Conservation (phyloP, 1,140 invertebrate genomes). For the Atopsyche davidsoni region DNA sequence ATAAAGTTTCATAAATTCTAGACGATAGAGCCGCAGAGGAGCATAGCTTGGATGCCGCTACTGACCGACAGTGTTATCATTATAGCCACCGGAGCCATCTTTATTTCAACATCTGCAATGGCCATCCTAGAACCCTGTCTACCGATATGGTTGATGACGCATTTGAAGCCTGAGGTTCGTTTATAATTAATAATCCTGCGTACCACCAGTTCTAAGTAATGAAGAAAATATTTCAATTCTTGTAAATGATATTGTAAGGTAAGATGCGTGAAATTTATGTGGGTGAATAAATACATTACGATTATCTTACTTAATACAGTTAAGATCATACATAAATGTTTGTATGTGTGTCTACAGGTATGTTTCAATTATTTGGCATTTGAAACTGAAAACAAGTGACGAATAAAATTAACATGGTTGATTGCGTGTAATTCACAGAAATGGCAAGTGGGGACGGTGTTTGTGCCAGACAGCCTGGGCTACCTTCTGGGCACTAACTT, state of each 20-base stretch:
- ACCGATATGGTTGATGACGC: slow-evolving; percentile 73
- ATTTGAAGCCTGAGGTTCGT: slow-evolving; percentile 61
- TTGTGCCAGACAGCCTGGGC: slow-evolving; percentile 76
- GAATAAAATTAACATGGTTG: too few relatives aligned
- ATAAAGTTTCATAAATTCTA: too few relatives aligned
- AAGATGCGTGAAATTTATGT: too few relatives aligned
- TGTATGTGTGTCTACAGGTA: too few relatives aligned
- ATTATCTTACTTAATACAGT: too few relatives aligned
- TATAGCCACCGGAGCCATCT: slow-evolving; percentile 61
- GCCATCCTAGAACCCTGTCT: slow-evolving; percentile 74
- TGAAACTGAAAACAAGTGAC: too few relatives aligned
- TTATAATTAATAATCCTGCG: neutral
- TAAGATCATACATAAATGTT: too few relatives aligned
- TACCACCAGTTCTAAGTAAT: neutral
- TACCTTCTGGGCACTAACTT: slow-evolving; percentile 77
- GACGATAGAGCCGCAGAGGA: slow-evolving; percentile 29
- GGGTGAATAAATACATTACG: too few relatives aligned
- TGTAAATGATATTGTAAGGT: too few relatives aligned
- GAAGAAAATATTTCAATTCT: neutral
- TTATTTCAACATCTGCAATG: slow-evolving; percentile 69
- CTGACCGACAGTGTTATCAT: slow-evolving; percentile 55
- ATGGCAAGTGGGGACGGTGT: slow-evolving; percentile 75
- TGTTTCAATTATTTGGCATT: too few relatives aligned
- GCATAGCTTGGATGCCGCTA: slow-evolving; percentile 49
- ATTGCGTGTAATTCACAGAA: too few relatives aligned